Percentiles rank a stretch among this genome's conserved stretches.
phyloP scores from a whole-genome alignment of 2,888 invertebrate genomes.

The Halictus quadricinctus region DNA sequence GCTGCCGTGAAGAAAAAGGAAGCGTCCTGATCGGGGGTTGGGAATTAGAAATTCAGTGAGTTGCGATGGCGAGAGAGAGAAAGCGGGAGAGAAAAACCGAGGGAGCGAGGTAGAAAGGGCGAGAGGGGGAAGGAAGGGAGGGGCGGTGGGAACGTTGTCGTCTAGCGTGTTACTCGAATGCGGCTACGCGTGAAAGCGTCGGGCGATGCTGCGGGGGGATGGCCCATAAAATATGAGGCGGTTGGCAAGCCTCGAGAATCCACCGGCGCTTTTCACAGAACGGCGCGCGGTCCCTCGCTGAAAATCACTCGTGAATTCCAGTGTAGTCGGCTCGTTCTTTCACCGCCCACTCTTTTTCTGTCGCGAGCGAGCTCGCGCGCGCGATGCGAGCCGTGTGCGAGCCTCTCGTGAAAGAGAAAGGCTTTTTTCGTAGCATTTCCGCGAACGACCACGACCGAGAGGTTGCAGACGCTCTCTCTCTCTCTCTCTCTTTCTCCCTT shows the following conservation, averaged over 20 bases:
- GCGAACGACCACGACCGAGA: constrained; percentile 46
- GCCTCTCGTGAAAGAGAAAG: constrained; percentile 61
- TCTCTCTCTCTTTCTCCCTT: background rate
- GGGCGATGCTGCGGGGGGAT: constrained; percentile 34
- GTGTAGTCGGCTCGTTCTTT: constrained; percentile 48
- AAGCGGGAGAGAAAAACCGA: background rate
- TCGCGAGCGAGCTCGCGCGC: background rate
- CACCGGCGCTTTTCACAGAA: constrained; percentile 50
- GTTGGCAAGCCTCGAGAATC: constrained; percentile 52
- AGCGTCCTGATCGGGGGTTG: constrained; percentile 17
- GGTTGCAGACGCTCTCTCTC: background rate
- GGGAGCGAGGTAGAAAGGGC: background rate
- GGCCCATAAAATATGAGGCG: constrained; percentile 58
- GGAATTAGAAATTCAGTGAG: constrained; percentile 46
- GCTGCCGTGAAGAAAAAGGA: background rate
- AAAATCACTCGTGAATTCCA: constrained; percentile 65
- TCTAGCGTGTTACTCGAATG: constrained; percentile 39
- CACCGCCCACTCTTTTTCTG: constrained; percentile 13
- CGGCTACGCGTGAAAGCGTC: constrained; percentile 46
- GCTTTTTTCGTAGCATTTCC: constrained; percentile 63
- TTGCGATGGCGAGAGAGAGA: background rate
- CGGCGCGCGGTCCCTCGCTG: constrained; percentile 32
- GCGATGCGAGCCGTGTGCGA: background rate
- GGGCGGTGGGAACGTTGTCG: constrained; percentile 13
- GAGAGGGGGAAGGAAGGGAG: background rate